These are phyloP conservation scores for Clistopyga incitator DNA, from an alignment of 2,888 invertebrate species.

Conservation along the genomic window DNA sequence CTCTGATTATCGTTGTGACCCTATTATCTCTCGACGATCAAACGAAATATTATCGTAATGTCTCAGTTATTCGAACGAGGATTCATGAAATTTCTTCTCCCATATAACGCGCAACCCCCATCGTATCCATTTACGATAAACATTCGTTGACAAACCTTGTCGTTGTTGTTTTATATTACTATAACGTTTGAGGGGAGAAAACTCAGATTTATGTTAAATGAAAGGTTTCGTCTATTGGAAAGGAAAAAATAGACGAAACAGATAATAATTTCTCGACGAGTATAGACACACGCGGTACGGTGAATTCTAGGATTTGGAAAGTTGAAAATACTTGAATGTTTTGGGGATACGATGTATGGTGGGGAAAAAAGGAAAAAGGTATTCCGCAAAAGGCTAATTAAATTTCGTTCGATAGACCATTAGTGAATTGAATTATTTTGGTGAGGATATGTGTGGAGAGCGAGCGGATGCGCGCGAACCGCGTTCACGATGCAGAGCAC, in stretches of 20 bases:
- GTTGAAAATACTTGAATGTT: background rate
- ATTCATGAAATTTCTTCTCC: constrained; percentile 23
- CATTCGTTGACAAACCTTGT: too few relatives aligned
- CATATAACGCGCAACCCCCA: too few relatives aligned
- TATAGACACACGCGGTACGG: background rate
- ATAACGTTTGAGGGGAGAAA: too few relatives aligned
- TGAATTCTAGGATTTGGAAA: background rate
- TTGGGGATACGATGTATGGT: background rate
- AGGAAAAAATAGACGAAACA: background rate
- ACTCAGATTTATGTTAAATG: too few relatives aligned
- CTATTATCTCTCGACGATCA: constrained; percentile 45
- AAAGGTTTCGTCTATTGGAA: too few relatives aligned
- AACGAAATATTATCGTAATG: constrained; percentile 48
- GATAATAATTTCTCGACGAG: background rate
- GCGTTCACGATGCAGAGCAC: constrained; percentile 23
- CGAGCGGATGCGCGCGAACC: constrained; percentile 15
- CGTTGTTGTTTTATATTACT: too few relatives aligned
- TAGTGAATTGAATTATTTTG: constrained; percentile 59
- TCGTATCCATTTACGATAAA: too few relatives aligned
- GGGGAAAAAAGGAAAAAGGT: background rate
- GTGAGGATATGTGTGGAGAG: constrained; percentile 1
- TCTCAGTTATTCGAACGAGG: constrained; percentile 15
- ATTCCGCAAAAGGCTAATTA: constrained; percentile 55
- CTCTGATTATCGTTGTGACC: background rate
- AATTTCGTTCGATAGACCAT: constrained; percentile 60